Base-by-base conservation (phyloP, 1,140 invertebrate species). In the Trichonephila clavata region DNA sequence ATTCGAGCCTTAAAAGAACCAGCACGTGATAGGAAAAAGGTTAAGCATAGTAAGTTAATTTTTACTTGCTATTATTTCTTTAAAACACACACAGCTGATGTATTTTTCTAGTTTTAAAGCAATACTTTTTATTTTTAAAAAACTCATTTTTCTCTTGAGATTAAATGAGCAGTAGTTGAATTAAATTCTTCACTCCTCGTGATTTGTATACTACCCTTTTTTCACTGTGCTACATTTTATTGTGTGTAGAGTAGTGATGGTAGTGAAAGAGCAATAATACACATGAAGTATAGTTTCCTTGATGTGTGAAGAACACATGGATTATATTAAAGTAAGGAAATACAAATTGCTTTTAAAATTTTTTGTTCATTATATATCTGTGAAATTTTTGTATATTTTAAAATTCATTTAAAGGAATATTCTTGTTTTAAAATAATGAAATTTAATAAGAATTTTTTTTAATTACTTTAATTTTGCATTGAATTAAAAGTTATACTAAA, bases 1-100 rank as follows among this genome's bases (percentile, higher is more conserved):
- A 99, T 99, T 95, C 99, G 99, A 96, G 99, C 99, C 68, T 96
- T 99, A 57, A 99, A 99, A 96, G 99, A 99, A 96, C 99, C 99
- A 65, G 99, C 99, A 94, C 97, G 99, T 95, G 99, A 99, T 96
- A 97, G 99, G 95, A 99, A 99, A 97, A 99, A 99, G 97, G 98
- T 99, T 94, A 99, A 99, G 96, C 99, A 99, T 96, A 98, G 98
- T 99, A 96, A 97, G 97, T 97, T 50, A 3, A 39, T 16, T 32
- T 50, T 50, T 50, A 10, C 8, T 50, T 27, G 24, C 18, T 18
- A 71, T 14, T 77, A 68, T 24, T 68, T 24, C n/a, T 68, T 65
- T n/a, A 10, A 8, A n/a, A 65, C n/a, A n/a, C n/a, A n/a, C n/a
- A n/a, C 6, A 24, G 63, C 10, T 10, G 21, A 65, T 65, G 24